Evolutionary conservation across 2,888 invertebrate genomes (phyloP).

Genomic region (Phengaris arion): DNA sequence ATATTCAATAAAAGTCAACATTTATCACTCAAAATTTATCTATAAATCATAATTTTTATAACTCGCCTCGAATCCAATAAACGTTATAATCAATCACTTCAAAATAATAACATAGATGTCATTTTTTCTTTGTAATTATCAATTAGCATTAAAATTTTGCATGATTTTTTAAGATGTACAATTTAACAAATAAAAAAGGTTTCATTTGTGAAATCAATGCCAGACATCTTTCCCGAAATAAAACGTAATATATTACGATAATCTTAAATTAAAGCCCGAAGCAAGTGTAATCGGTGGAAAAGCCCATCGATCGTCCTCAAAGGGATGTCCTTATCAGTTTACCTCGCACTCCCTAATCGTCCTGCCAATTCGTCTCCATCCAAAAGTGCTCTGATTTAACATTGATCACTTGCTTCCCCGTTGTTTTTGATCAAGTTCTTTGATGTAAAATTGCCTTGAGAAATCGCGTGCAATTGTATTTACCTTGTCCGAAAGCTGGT

Average conservation of each 20-base stretch:
- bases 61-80: no score
- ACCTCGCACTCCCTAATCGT: conserved; percentile 19
- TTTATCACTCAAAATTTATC: neutral
- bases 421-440: neutral
- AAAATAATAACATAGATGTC: no score
- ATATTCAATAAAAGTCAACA: neutral
- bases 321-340: conserved; percentile 15
- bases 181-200: no score
- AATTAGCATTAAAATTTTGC: no score
- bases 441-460: no score
- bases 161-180: no score
- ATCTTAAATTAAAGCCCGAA: neutral
- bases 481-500: no score
- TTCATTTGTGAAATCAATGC: no score
- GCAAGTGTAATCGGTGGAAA: conserved; percentile 7
- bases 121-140: no score
- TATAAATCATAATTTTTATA: no score
- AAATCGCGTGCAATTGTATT: no score
- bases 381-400: conserved; percentile 9
- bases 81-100: no score
- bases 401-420: neutral
- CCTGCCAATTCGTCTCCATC: conserved; percentile 19
- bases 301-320: conserved; percentile 22
- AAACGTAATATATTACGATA: neutral
- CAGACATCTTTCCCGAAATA: neutral